Conservation (phyloP, 2,113 vertebrate genomes). For the Nothoprocta perdicaria region DNA sequence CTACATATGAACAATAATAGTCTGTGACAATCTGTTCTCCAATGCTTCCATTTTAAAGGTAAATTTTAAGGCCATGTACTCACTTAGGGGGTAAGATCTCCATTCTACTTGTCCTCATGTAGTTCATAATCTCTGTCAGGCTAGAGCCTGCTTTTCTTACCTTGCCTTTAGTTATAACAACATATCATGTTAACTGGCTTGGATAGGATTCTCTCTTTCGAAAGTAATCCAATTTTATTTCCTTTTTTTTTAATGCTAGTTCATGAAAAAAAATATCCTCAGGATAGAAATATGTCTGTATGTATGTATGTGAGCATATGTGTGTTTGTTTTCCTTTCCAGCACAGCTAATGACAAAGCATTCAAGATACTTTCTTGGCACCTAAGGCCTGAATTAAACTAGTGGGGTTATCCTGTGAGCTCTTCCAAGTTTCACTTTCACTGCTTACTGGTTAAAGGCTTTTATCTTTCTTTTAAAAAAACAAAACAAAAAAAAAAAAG, state of each 20-base stretch:
- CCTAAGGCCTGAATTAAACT: background rate
- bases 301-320: background rate
- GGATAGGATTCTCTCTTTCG: background rate
- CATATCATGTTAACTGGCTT: background rate
- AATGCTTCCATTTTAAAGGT: background rate
- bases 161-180: background rate
- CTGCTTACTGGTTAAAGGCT: background rate
- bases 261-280: background rate
- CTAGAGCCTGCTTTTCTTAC: background rate
- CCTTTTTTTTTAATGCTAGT: background rate
- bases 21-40: background rate
- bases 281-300: background rate
- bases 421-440: background rate
- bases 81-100: background rate
- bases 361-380: background rate
- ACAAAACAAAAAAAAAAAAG: background rate
- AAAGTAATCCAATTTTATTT: constrained; percentile 7
- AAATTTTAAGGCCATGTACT: background rate
- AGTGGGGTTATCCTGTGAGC: background rate
- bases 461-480: background rate
- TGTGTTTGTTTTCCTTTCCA: background rate
- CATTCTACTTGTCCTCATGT: background rate
- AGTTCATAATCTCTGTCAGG: background rate
- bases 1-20: background rate
- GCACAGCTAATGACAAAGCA: background rate